Base-by-base conservation (phyloP, 2,888 invertebrate species). In the Anthrax anthrax region DNA sequence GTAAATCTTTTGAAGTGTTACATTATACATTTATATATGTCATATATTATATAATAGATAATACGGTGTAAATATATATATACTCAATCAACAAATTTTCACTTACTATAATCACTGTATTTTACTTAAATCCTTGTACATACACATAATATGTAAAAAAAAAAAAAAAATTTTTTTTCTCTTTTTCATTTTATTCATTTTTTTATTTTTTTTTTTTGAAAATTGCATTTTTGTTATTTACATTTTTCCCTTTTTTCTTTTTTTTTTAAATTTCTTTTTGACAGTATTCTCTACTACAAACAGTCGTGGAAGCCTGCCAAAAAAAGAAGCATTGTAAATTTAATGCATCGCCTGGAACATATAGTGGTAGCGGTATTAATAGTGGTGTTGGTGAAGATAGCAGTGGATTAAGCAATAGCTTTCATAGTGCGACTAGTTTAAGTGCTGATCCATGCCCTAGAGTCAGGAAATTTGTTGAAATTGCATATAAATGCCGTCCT, bases 401-500 rank as follows among this genome's bases (percentile, higher is more conserved):
- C 18, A 64, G 62, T 51, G 64, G 65, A 41, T 44, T 46, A 14
- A 44, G 44, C 38, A 44, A 40, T 32, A 44, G 48, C 18, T 48
- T 48, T 32, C 43, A 50, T 42, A 64, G 62, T 55, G 57, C 62
- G 37, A 61, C 57, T 53, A 55, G 60, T 53, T 59, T 59, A 52
- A 61, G 57, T 52, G 58, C 55, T 53, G 65, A 96, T 71, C 94
- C 94, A 0, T 96, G 96, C 64, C 94, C 94, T 14, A 84, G 84
- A 23, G 80, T 87, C 42, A 76, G 85, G 51, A 92, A 95, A 71
- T 92, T 90, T 72, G 86, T 94, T 56, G 91, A 94, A 72, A 87
- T 95, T 51, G 88, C 89, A 57, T 96, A 91, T 74, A 94, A 94
- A 71, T 96, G 96, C 75, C 80, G 89, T 70, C 96, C 96, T 62